Percentiles rank a stretch among this genome's conserved stretches.
These are phyloP conservation scores for Bubalus kerabau DNA, from an alignment of 2,113 vertebrate species.

Conservation along the genomic window DNA sequence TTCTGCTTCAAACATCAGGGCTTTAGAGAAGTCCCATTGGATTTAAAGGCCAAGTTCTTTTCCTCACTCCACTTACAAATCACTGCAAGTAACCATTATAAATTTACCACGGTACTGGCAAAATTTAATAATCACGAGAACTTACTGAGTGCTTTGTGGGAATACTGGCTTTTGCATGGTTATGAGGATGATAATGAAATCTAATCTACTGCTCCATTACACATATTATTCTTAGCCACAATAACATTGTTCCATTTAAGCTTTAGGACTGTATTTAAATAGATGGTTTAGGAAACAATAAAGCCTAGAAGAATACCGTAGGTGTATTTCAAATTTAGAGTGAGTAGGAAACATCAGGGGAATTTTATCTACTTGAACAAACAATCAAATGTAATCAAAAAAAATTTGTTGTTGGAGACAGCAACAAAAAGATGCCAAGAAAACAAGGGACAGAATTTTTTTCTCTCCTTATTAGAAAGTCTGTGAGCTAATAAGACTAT, in stretches of 20 bases:
- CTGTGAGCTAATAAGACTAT: conserved; percentile 29
- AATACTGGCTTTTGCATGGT: neutral
- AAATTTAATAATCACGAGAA: neutral
- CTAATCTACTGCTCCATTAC: conserved; percentile 10
- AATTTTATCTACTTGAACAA: conserved; percentile 62
- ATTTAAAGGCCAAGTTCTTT: conserved; percentile 26
- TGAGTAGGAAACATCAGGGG: conserved; percentile 51
- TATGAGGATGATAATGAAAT: conserved; percentile 32
- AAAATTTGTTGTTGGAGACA: neutral
- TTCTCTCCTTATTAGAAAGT: neutral
- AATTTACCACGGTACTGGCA: neutral
- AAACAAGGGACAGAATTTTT: neutral
- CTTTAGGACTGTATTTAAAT: conserved; percentile 57
- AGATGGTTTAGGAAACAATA: conserved; percentile 69
- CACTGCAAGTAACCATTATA: neutral
- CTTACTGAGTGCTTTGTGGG: neutral
- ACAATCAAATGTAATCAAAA: conserved; percentile 50
- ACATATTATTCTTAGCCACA: conserved; percentile 54
- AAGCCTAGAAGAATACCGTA: conserved; percentile 54
- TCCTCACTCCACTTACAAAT: neutral
- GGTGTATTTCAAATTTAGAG: conserved; percentile 70
- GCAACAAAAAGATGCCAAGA: neutral
- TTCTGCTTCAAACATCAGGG: neutral
- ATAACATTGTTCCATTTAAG: conserved; percentile 11
- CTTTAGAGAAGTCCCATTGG: neutral